A percentile compares a stretch with the other conserved stretches of the same genome.
These are phyloP conservation scores for Microtus montanus DNA, from an alignment of 2,113 vertebrate species.

Conservation along the genomic window DNA sequence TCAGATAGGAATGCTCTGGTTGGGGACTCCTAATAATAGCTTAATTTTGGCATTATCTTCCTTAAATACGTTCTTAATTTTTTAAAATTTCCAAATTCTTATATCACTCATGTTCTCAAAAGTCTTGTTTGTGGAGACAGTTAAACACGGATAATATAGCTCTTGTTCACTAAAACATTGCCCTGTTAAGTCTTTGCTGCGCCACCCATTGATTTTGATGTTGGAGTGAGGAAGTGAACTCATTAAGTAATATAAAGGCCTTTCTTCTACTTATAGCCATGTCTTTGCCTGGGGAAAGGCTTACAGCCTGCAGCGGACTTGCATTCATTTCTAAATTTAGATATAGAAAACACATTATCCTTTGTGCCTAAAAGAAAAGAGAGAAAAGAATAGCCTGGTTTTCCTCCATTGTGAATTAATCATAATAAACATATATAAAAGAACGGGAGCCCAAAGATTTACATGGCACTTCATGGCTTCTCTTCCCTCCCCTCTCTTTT, in stretches of 20 bases:
- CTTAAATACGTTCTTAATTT: constrained; percentile 24
- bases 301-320: constrained; percentile 28
- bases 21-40: constrained; percentile 29
- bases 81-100: background rate
- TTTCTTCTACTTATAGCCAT: background rate
- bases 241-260: background rate
- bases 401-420: constrained; percentile 33
- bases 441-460: background rate
- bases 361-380: constrained; percentile 40
- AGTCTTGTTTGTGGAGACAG: background rate
- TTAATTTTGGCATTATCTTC: background rate
- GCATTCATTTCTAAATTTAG: constrained; percentile 59
- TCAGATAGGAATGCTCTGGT: background rate
- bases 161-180: background rate
- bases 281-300: constrained; percentile 10
- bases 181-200: background rate
- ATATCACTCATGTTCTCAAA: background rate
- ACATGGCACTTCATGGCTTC: background rate
- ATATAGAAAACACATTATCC: constrained; percentile 21
- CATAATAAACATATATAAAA: constrained; percentile 9
- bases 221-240: constrained; percentile 31
- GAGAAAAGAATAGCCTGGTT: constrained; percentile 13
- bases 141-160: background rate
- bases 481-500: background rate
- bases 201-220: constrained; percentile 24